Base-by-base conservation (phyloP, 2,888 invertebrate genomes). In the Camponotus fellah region DNA sequence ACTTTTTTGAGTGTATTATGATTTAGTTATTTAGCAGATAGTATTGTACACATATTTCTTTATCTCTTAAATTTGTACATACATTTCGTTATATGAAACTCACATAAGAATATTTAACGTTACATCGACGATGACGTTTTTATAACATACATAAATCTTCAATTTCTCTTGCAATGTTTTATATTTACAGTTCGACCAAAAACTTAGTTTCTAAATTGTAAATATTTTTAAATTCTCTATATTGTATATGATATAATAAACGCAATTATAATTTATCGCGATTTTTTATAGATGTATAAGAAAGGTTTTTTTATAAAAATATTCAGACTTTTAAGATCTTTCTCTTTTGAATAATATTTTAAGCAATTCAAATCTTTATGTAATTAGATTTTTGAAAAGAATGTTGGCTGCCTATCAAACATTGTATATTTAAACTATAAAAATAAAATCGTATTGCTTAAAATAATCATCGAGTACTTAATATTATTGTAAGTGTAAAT, bases 191-290 rank as follows among this genome's bases (percentile, higher is more conserved):
- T 56, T 56, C 56, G 37, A 56, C 37, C 21, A 72, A 56, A 72
- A 72, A 56, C 10, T 40, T 72, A 72, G 71, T 3, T 72, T 40
- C 56, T 72, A 72, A 72, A 71, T 8, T 71, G 53, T 69, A 69
- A 12, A 53, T 56, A 66, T 14, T 66, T 69, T 56, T 56, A 53
- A 4, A 56, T n/a, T 53, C 14, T 14, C 14, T 21, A 14, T 21
- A n/a, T 53, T 53, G 17, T 53, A n/a, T 21, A 71, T 8, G 21
- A 71, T 53, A n/a, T 53, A 53, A 53, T 53, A n/a, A 53, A 53
- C 8, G 2, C 21, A 21, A 53, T 53, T 9, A 49, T 49, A 53
- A 12, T 49, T 49, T 46, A 69, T 56, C 37, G 49, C 34, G n/a
- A 3, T 3, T 53, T 53, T 14, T 8, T 53, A n/a, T 46, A 46